These are phyloP conservation scores for Choloepus didactylus DNA, from an alignment of 2,797 vertebrate species.

Conservation along the genomic window DNA sequence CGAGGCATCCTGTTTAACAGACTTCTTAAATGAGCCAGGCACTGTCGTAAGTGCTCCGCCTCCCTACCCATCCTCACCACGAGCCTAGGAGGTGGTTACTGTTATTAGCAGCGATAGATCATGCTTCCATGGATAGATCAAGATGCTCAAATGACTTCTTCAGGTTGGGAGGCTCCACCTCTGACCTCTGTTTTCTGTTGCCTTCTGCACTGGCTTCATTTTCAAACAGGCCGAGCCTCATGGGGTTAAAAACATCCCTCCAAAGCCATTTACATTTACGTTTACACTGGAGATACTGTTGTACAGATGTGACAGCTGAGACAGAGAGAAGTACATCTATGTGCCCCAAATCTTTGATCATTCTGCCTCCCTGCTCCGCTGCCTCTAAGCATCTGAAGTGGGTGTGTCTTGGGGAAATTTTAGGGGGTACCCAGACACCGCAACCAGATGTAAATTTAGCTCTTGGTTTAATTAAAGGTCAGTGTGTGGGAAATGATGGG, in stretches of 20 bases:
- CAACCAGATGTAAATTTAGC: background rate
- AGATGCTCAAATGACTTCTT: background rate
- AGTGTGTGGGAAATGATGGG: slow-evolving; percentile 61
- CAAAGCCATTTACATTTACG: too few relatives aligned
- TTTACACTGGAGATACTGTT: too few relatives aligned
- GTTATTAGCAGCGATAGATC: background rate
- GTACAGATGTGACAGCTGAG: background rate
- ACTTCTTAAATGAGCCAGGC: background rate
- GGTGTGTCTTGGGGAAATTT: slow-evolving; percentile 60
- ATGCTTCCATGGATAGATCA: background rate
- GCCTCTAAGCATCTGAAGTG: background rate
- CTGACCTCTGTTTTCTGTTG: background rate
- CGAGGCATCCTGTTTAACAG: background rate
- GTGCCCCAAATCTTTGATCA: rapidly evolving
- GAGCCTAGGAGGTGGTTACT: background rate
- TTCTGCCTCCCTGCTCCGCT: background rate
- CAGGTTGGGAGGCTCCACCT: background rate
- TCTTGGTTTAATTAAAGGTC: slow-evolving; percentile 71
- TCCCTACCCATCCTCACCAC: too few relatives aligned
- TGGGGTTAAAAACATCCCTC: background rate
- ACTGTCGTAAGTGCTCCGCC: too few relatives aligned
- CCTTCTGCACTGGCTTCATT: background rate
- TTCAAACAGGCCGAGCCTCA: background rate
- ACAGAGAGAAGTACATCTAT: background rate
- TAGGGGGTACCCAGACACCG: slow-evolving; percentile 57